Evolutionary conservation across 2,888 invertebrate species (phyloP), one percentile per base, ranked within the genome.

Genomic region (Athrips mouffetella): DNA sequence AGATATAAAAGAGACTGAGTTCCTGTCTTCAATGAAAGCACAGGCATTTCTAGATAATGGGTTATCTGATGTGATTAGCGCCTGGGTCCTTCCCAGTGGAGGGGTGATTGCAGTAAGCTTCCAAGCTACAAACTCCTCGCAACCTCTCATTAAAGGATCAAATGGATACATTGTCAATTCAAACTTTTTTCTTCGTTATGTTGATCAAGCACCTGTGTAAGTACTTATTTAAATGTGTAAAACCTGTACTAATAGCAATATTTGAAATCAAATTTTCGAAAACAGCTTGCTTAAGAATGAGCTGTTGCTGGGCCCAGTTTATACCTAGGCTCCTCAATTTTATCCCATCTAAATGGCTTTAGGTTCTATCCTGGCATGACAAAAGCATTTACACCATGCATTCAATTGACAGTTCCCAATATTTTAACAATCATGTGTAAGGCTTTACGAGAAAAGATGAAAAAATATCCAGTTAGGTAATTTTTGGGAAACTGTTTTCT

Each of bases 1-100:
- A 40, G 93, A 94, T 63, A 93, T 92, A 20, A 87, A 82, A 54
- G 92, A 92, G 70, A 86, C 89, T 16, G 90, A 91, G 54, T 95
- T 95, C 64, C 77, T 94, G 8, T 94, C 96, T 7, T 94, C 95
- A 51, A 90, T 94, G 16, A 95, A 94, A 88, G 96, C 96, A 11
- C 92, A 92, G 82, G 89, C 93, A 54, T 85, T 97, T 53, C 85
- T 95, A 27, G 93, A 94, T 56, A 93, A 94, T 37, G 91, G 93
- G 47, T 82, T 97, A 10, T 92, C 93, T 55, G 97, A 97, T 71
- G 89, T 92, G 18, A 82, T 98, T 15, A 94, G 93, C 64, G 86
- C 96, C 15, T 95, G 96, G 73, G 83, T 97, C 37, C 93, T 97
- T 70, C 93, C 94, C 42, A 90, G 91, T 60, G 96, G 95, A 1